phyloP scores from a whole-genome alignment of 2,797 vertebrate species.

The Pristis pectinata region DNA sequence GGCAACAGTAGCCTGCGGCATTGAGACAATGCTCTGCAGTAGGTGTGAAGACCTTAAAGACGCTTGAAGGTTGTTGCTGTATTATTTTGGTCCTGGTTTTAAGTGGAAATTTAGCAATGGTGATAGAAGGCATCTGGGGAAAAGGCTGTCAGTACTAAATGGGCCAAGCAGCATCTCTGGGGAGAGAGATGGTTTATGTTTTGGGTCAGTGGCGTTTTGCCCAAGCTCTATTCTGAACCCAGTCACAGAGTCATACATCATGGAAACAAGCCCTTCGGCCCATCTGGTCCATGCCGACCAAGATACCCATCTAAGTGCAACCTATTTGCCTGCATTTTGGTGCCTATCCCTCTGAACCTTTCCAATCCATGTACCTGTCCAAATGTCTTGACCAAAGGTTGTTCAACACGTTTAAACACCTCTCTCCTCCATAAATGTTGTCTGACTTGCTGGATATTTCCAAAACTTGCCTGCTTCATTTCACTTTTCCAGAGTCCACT shows the following conservation, averaged over 20 bases:
- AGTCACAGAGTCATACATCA: too few species aligned
- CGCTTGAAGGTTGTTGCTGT: not conserved
- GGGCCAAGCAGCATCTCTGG: too few species aligned
- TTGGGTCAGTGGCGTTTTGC: not conserved
- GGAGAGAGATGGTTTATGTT: not conserved
- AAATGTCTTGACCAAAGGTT: not conserved
- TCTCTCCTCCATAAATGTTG: not conserved
- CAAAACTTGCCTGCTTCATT: too few species aligned
- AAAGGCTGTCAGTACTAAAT: too few species aligned
- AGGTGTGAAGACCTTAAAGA: not conserved
- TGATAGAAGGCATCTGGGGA: not conserved
- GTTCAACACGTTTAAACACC: not conserved
- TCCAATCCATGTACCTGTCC: too few species aligned
- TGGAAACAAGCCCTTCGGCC: too few species aligned
- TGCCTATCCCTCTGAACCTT: too few species aligned
- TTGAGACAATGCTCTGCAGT: not conserved
- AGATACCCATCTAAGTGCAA: too few species aligned
- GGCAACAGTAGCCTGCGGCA: not conserved
- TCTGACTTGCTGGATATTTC: not conserved
- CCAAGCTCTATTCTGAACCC: not conserved
- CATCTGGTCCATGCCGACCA: too few species aligned
- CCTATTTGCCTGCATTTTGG: too few species aligned
- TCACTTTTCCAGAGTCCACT: too few species aligned
- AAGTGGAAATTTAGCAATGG: not conserved
- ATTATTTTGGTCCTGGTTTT: not conserved